Percentiles rank a stretch among this genome's conserved stretches.
phyloP scores from a whole-genome alignment of 2,113 vertebrate species.

The Sprattus sprattus region DNA sequence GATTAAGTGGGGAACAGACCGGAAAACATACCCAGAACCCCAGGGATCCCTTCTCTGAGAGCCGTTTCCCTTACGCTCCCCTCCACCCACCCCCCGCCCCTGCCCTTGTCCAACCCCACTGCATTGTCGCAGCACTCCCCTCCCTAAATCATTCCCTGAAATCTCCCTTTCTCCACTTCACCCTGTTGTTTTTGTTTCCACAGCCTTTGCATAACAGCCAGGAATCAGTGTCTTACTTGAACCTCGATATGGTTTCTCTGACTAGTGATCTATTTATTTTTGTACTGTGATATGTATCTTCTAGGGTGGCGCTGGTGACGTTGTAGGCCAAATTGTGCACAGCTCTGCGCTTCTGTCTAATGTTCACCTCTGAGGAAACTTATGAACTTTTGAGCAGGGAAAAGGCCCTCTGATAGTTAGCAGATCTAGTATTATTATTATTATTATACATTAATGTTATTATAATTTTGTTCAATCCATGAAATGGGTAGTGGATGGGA shows the following conservation, averaged over 20 bases:
- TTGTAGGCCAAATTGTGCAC: not conserved
- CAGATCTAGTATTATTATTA: not conserved
- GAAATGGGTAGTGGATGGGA: not conserved
- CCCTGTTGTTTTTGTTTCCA: slow-evolving; percentile 20
- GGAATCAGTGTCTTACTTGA: slow-evolving; percentile 40
- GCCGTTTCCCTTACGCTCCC: slow-evolving; percentile 5
- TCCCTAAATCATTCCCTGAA: slow-evolving; percentile 18
- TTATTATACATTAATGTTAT: not conserved
- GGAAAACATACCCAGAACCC: slow-evolving; percentile 17
- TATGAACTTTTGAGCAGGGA: not conserved
- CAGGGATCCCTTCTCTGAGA: slow-evolving; percentile 16
- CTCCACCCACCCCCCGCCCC: not conserved
- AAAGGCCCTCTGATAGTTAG: not conserved
- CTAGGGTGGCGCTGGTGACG: slow-evolving; percentile 1
- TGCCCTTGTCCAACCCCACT: not conserved
- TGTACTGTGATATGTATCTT: slow-evolving; percentile 18
- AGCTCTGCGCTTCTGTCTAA: slow-evolving; percentile 22
- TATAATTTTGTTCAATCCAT: not conserved
- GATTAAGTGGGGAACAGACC: slow-evolving; percentile 42
- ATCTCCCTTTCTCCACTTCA: slow-evolving; percentile 16
- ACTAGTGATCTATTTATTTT: slow-evolving; percentile 35
- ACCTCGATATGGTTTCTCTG: slow-evolving; percentile 25
- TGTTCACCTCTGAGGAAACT: slow-evolving; percentile 20
- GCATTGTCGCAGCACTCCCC: not conserved
- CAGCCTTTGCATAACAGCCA: slow-evolving; percentile 13